Evolutionary conservation across 2,888 invertebrate species (phyloP).

Genomic region (Nemapogon koenigi): DNA sequence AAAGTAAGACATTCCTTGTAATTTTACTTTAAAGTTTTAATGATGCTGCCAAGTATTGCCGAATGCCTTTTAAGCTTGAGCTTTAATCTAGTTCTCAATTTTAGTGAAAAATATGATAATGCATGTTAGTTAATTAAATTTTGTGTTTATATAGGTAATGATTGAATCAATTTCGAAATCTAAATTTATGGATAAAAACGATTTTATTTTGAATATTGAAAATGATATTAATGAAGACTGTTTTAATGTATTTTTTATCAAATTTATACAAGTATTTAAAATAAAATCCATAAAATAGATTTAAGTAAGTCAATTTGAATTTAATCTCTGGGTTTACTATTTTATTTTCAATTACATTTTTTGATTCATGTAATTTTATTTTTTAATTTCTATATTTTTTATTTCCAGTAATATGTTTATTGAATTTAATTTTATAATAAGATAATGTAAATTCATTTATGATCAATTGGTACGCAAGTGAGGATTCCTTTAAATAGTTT

Average conservation of each 20-base stretch:
- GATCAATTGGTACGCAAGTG: too few species aligned
- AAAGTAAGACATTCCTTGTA: background rate
- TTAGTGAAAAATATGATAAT: slow-evolving; percentile 18
- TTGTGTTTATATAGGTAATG: slow-evolving; percentile 17
- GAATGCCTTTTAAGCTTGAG: slow-evolving; percentile 20
- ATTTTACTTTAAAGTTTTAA: background rate
- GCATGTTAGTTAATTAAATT: slow-evolving; percentile 17
- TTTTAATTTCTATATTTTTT: too few species aligned
- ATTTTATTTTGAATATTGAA: slow-evolving; percentile 17
- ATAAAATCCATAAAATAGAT: slow-evolving; percentile 3
- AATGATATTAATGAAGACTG: slow-evolving; percentile 22
- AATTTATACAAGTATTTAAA: slow-evolving; percentile 8
- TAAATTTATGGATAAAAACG: slow-evolving; percentile 13
- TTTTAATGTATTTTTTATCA: slow-evolving; percentile 14
- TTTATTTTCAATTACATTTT: too few species aligned
- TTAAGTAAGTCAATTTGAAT: slow-evolving; percentile 11
- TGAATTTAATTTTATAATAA: background rate
- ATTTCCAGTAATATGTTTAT: background rate
- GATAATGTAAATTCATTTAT: background rate
- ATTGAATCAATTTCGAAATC: slow-evolving; percentile 14
- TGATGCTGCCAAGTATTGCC: slow-evolving; percentile 6
- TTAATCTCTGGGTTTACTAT: slow-evolving; percentile 10
- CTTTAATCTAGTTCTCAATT: slow-evolving; percentile 29
- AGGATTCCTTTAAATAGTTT: too few species aligned
- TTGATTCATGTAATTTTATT: too few species aligned